phyloP scores from a whole-genome alignment of 1,140 invertebrate species.

The Magallana ariakensis region DNA sequence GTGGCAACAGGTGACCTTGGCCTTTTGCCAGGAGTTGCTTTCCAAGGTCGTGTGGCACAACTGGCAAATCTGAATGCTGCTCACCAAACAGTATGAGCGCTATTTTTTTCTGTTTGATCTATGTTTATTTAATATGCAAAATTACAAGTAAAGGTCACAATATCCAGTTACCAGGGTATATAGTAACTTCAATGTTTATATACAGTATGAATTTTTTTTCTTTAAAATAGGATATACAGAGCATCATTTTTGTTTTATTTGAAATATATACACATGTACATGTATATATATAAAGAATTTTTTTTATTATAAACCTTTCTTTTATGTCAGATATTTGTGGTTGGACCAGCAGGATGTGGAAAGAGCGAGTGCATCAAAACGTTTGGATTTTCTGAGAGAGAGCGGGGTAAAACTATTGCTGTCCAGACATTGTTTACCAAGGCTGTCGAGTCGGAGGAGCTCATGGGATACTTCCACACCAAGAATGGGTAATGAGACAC shows the following conservation, averaged over 20 bases:
- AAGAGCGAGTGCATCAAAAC: conserved; percentile 79
- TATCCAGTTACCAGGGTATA: no score
- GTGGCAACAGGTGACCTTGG: conserved; percentile 76
- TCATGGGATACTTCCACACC: conserved; percentile 75
- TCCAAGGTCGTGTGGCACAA: conserved; percentile 77
- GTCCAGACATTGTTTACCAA: conserved; percentile 78
- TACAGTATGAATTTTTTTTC: no score
- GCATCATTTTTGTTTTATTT: no score
- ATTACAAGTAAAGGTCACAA: no score
- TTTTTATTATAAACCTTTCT: no score
- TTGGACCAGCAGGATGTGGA: conserved; percentile 77
- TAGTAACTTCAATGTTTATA: no score
- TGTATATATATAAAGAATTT: no score
- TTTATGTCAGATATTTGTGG: conserved; percentile 74
- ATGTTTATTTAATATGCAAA: background rate
- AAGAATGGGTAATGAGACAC: conserved; percentile 68
- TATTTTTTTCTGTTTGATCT: background rate
- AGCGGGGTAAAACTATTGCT: conserved; percentile 75
- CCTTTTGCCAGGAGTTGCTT: conserved; percentile 74
- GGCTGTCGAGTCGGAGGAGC: conserved; percentile 75
- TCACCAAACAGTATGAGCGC: conserved; percentile 75
- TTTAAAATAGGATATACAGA: no score
- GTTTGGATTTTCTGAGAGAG: conserved; percentile 76
- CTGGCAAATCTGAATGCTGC: conserved; percentile 75
- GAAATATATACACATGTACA: no score